Evolutionary conservation across 2,797 vertebrate genomes (phyloP).

Genomic region (Acridotheres tristis): DNA sequence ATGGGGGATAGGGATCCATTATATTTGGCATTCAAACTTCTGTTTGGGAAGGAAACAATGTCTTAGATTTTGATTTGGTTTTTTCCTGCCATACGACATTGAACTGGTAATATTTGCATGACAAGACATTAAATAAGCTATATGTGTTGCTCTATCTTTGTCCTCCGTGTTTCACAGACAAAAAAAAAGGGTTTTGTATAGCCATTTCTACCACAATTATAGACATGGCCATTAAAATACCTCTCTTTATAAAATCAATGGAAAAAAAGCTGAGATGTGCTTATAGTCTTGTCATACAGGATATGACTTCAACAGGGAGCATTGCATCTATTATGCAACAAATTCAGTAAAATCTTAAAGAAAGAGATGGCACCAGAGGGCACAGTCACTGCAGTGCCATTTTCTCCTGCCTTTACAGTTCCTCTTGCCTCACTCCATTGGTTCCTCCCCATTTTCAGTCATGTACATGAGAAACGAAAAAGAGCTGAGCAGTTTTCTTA

Average conservation of each 20-base stretch:
- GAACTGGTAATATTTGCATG: not conserved
- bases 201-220: not conserved
- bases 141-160: not conserved
- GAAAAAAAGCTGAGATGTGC: not conserved
- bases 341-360: conserved; percentile 5
- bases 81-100: not conserved
- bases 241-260: not conserved
- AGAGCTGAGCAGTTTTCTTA: not conserved
- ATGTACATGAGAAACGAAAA: not conserved
- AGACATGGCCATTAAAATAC: not conserved
- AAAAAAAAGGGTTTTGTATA: not conserved
- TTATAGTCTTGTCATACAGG: conserved; percentile 12
- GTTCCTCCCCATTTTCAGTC: conserved; percentile 29
- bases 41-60: conserved; percentile 22
- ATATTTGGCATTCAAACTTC: not conserved
- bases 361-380: not conserved
- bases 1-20: rapidly evolving
- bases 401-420: not conserved
- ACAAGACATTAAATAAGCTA: not conserved
- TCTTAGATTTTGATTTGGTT: not conserved
- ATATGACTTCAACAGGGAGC: not conserved
- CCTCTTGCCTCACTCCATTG: not conserved
- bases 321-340: not conserved
- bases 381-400: not conserved
- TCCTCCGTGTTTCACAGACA: not conserved